Base-by-base conservation (phyloP, 2,797 vertebrate genomes). In the Micropoecilia bifurca region DNA sequence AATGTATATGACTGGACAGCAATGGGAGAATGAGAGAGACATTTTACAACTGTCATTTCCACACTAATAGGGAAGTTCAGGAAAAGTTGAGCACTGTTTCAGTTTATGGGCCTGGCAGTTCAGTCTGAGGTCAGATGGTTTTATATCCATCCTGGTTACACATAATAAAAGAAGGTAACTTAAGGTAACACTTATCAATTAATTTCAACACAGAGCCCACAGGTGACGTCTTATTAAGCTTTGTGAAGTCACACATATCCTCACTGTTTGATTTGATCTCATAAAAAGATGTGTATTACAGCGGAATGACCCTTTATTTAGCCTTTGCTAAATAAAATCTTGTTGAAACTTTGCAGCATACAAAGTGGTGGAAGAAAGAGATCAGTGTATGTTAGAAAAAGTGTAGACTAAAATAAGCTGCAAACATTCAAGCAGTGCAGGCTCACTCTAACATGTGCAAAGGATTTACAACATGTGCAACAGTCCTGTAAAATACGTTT, bases 61-160 rank as follows among this genome's bases (percentile, higher is more conserved):
- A 93, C 95, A 95, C 93, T 92, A 84, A 89, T 90, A 94, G 72
- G 71, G 92, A 95, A 94, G 97, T 98, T 98, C 97, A 97, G 79
- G 85, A 79, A 90, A 93, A 97, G 97, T 97, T 98, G 97, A 97
- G 88, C 89, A 76, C 88, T 96, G 95, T 96, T 97, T 95, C 95
- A 95, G 96, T 96, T 94, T 95, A 95, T 91, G 95, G 91, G 84
- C 92, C 93, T 94, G 91, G 84, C 91, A 94, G 96, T 96, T 98
- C 97, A 97, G 79, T 90, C 91, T 83, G 91, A 96, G 97, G 96
- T 97, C 96, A 97, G 89, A 28, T 80, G 78, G 84, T 77, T 89
- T 86, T 88, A 88, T 90, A 83, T 90, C 82, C 81, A 48, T 87
- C 79, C 72, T 73, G 82, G 63, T 73, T 75, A 80, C 83, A 75